phyloP scores from a whole-genome alignment of 2,113 vertebrate genomes.

The Panthera tigris region DNA sequence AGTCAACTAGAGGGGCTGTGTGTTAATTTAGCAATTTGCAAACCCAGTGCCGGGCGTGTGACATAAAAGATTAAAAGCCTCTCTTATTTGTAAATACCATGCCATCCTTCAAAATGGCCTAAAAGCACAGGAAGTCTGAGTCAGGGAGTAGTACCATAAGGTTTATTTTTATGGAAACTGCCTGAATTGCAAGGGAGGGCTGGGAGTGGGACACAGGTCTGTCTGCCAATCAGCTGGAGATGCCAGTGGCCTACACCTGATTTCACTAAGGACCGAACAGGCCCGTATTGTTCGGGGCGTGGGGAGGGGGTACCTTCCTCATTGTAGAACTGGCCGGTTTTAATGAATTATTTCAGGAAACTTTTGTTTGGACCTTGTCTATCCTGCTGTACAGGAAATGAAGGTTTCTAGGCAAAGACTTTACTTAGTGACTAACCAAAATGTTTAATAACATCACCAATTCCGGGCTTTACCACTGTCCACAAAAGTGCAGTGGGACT shows the following conservation, averaged over 20 bases:
- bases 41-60: neutral
- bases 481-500: neutral
- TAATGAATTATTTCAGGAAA: constrained; percentile 24
- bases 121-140: constrained; percentile 32
- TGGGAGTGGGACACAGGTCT: neutral
- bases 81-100: constrained; percentile 14
- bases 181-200: neutral
- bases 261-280: neutral
- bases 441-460: neutral
- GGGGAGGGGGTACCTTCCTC: neutral
- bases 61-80: neutral
- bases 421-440: constrained; percentile 49
- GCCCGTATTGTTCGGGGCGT: neutral
- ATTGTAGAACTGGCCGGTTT: neutral
- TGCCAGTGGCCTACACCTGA: neutral
- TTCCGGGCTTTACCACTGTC: neutral
- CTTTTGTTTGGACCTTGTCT: neutral
- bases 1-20: neutral
- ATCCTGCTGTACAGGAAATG: neutral
- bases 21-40: neutral
- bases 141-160: neutral
- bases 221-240: neutral
- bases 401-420: constrained; percentile 43
- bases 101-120: constrained; percentile 9
- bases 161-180: constrained; percentile 37